A percentile compares a stretch with the other conserved stretches of the same genome.
These are phyloP conservation scores for Notamacropus eugenii DNA, from an alignment of 2,797 vertebrate genomes.

Conservation along the genomic window DNA sequence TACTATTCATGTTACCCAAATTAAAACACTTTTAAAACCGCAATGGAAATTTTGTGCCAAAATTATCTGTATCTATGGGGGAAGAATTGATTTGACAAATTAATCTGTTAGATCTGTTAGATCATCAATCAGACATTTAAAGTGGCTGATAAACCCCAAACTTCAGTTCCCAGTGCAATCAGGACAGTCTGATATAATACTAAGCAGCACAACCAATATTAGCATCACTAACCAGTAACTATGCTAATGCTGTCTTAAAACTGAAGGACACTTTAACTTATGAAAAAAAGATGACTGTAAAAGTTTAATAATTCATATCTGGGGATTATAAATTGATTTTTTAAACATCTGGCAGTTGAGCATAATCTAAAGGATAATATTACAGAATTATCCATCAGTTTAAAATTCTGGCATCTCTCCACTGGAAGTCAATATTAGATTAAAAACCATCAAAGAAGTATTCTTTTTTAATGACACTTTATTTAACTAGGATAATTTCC, in stretches of 20 bases:
- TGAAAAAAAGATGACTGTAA: not conserved
- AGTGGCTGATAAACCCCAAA: not conserved
- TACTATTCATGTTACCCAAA: not conserved
- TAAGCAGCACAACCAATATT: not conserved
- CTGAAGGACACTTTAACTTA: not conserved
- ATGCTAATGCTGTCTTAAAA: not conserved
- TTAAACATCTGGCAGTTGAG: not conserved
- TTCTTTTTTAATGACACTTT: not conserved
- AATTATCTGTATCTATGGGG: slow-evolving; percentile 3
- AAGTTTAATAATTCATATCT: not conserved
- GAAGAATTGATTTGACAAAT: slow-evolving; percentile 46
- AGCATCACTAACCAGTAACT: not conserved
- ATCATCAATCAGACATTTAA: not conserved
- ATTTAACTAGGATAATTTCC: not conserved
- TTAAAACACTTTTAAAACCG: slow-evolving; percentile 39
- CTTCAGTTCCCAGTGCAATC: not conserved
- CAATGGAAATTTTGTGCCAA: slow-evolving; percentile 27
- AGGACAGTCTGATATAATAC: not conserved
- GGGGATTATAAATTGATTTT: not conserved
- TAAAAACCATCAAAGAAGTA: slow-evolving; percentile 35
- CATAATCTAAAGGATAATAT: not conserved
- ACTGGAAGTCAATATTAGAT: slow-evolving; percentile 42
- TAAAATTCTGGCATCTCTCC: slow-evolving; percentile 11
- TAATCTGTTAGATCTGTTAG: slow-evolving; percentile 1
- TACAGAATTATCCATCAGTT: slow-evolving; percentile 8